Conservation (phyloP, 2,113 vertebrate species). For the Indri indri region DNA sequence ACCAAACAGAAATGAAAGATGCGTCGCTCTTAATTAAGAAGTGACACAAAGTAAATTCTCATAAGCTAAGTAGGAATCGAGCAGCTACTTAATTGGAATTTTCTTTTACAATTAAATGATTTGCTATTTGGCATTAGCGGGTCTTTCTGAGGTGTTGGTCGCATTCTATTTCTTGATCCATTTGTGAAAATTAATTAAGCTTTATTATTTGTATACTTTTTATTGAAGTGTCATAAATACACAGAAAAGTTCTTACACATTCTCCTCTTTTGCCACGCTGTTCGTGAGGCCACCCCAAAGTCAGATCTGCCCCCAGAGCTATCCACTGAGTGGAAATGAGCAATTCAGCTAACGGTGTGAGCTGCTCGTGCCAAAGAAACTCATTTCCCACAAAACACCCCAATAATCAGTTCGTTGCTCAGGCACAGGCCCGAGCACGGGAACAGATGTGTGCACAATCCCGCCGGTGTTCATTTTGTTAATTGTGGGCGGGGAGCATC, state of each 20-base stretch:
- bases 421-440: no score
- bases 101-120: not conserved
- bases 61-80: not conserved
- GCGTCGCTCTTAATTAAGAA: not conserved
- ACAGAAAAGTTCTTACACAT: not conserved
- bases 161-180: not conserved
- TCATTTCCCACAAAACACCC: not conserved
- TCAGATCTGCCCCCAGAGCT: rapidly evolving
- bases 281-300: not conserved
- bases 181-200: not conserved
- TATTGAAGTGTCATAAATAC: no score
- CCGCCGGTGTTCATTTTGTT: not conserved
- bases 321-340: rapidly evolving
- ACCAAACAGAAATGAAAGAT: not conserved
- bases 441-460: rapidly evolving
- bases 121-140: not conserved
- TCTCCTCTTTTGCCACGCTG: not conserved
- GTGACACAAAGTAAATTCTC: no score
- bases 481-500: no score
- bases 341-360: rapidly evolving
- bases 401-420: not conserved
- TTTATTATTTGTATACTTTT: not conserved
- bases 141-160: no score
- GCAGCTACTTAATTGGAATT: not conserved
- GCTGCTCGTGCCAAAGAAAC: not conserved